Evolutionary conservation across 2,113 vertebrate species (phyloP).

Genomic region (Calidris pygmaea): DNA sequence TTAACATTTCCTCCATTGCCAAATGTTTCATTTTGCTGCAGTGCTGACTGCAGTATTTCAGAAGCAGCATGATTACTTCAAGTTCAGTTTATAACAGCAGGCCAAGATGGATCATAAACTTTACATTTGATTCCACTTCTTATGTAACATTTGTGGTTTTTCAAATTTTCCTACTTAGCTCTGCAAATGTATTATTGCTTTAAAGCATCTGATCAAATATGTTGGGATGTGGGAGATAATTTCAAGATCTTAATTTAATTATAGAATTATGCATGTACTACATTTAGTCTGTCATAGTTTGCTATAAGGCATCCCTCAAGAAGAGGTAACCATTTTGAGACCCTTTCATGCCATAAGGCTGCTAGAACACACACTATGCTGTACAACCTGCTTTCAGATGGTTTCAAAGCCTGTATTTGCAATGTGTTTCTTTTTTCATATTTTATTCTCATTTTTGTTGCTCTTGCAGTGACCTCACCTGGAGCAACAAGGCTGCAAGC

Average conservation of each 20-base stretch:
- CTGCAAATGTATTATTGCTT: neutral
- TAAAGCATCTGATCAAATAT: neutral
- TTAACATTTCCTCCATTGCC: neutral
- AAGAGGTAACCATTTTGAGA: neutral
- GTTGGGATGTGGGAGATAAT: neutral
- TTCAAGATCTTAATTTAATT: neutral
- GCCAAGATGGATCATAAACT: neutral
- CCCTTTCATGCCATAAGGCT: neutral
- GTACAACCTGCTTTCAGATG: neutral
- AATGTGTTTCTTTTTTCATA: neutral
- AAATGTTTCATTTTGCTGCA: neutral
- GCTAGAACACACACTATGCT: neutral
- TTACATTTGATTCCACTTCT: neutral
- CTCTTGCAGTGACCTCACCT: conserved; percentile 17
- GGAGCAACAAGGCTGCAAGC: neutral
- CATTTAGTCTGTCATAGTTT: neutral
- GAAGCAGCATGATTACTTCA: neutral
- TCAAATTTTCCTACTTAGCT: neutral
- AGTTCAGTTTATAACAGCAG: neutral
- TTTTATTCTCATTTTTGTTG: neutral
- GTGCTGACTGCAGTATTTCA: neutral
- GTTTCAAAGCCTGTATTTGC: neutral
- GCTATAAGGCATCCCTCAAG: neutral
- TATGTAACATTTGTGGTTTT: neutral
- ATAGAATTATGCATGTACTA: neutral